phyloP scores from a whole-genome alignment of 2,113 vertebrate species.

The Brachyhypopomus occidentalis region DNA sequence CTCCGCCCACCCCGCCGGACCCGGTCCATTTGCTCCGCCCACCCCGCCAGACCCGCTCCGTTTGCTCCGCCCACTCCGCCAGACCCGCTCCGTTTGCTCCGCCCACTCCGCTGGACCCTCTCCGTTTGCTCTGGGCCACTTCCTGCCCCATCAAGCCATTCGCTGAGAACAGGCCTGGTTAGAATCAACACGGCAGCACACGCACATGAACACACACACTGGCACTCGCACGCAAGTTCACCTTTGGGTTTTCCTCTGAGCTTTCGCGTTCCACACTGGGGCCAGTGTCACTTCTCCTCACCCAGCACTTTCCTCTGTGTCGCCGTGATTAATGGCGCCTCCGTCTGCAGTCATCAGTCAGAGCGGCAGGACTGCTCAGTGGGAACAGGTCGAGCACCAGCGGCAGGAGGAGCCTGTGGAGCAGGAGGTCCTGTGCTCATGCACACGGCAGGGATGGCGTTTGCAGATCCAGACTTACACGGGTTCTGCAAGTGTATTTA shows the following conservation, averaged over 20 bases:
- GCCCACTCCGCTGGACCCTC: slow-evolving; percentile 7
- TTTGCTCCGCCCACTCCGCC: slow-evolving; percentile 25
- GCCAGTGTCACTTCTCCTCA: slow-evolving; percentile 50
- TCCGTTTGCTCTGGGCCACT: slow-evolving; percentile 47
- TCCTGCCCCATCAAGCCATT: slow-evolving; percentile 56
- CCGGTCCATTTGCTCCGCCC: slow-evolving; percentile 27
- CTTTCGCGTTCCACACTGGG: slow-evolving; percentile 40
- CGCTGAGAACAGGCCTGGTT: slow-evolving; percentile 50
- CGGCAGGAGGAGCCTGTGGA: slow-evolving; percentile 6
- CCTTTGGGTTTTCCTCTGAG: slow-evolving; percentile 27
- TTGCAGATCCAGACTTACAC: background rate
- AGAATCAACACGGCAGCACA: slow-evolving; percentile 42
- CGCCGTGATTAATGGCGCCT: slow-evolving; percentile 52
- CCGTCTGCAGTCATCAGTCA: slow-evolving; percentile 41
- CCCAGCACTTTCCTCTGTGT: slow-evolving; percentile 52
- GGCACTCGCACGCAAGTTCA: slow-evolving; percentile 28
- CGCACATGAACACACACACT: slow-evolving; percentile 18
- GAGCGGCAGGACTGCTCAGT: slow-evolving; percentile 12
- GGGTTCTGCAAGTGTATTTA: background rate
- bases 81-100: slow-evolving; percentile 26
- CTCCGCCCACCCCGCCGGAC: slow-evolving; percentile 24
- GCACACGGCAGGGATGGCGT: slow-evolving; percentile 21
- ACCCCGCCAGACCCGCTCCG: slow-evolving; percentile 17
- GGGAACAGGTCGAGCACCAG: slow-evolving; percentile 24
- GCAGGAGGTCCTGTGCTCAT: slow-evolving; percentile 1